Base-by-base conservation (phyloP, 1,140 invertebrate species). In the Euura lappo region DNA sequence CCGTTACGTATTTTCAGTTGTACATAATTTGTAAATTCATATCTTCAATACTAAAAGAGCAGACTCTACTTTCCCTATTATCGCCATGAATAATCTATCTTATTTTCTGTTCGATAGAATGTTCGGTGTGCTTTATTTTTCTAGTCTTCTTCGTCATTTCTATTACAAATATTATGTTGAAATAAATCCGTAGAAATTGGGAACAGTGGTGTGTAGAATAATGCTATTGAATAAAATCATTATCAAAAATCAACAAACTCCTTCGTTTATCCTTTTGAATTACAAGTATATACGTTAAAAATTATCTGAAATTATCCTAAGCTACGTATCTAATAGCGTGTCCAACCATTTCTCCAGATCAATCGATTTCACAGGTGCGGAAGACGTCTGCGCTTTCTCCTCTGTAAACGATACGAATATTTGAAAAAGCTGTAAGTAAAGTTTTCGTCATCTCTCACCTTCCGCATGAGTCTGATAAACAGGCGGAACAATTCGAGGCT, bases 321-420 rank as follows among this genome's bases (percentile, higher is more conserved):
- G 1, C 28, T 28, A 28, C 28, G 28, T 80, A 69, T 84, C 82
- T 44, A 87, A 74, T 10, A 87, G 75, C 47, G 81, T 78, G 78
- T 87, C 85, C 71, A 87, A 71, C 79, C 83, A 86, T 47, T 83
- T 86, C 68, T 87, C 85, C 13, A 87, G 72, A 71, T 85, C 85
- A n/a, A 81, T 77, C 70, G 84, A 78, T 70, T 86, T 85, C 7
- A 72, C 72, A 42, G 79, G 66, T 8, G 70, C 69, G 71, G 67
- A 69, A 44, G 75, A 69, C 66, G 45, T 75, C 76, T 7, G 72
- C 8, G 13, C 44, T 74, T 80, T 84, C n/a, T 71, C 45, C 71
- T 79, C 81, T 82, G 76, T 5, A 79, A 60, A 60, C 51, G 13
- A n/a, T 11, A 60, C 13, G 13, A 60, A 60, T 60, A 60, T 11